Base-by-base conservation (phyloP, 2,797 vertebrate genomes). In the Tangara arthus region DNA sequence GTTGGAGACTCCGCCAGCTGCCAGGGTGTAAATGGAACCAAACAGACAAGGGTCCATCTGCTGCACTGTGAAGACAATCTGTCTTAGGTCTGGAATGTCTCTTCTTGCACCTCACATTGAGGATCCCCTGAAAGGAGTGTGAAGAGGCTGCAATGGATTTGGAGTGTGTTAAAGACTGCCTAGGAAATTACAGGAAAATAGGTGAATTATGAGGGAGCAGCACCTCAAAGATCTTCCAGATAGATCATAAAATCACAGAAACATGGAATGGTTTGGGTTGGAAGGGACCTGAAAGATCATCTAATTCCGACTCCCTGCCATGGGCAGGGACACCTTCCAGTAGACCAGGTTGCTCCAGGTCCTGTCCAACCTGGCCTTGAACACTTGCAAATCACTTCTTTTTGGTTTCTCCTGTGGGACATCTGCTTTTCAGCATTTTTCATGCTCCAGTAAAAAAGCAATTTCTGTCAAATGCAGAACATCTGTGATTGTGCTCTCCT, bases 221-320 rank as follows among this genome's bases (percentile, higher is more conserved):
- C 20, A 12, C 30, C 28, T 39, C 34, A 30, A 26, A 69, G 24
- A 53, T 11, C 26, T 53, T 77, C 34, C 34, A 21, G 24, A 23
- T 69, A 26, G 34, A 41, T 53, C 20, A 53, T 2, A 41, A 3
- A 60, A 68, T 24, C 39, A 46, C 4, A 15, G 8, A 77, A 69
- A 61, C 26, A 49, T 22, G 30, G 16, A 76, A 44, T 39, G 8
- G 8, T 57, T 70, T 70, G 15, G 5, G 5, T 50, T 82, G 42
- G 37, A 82, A 63, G 7, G n/a, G 16, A n/a, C 3, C 8, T 69
- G 39, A 56, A 64, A 52, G 20, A 30, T 18, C 28, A 16, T 30
- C 8, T n/a, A 16, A 13, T 46, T 69, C n/a, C 50, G 50, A 0
- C 0, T 3, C 5, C 4, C 17, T 56, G 37, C 1, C 3, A 15